Evolutionary conservation across 2,113 vertebrate genomes (phyloP), one percentile per base, ranked within the genome.

Genomic region (Salvator merianae): DNA sequence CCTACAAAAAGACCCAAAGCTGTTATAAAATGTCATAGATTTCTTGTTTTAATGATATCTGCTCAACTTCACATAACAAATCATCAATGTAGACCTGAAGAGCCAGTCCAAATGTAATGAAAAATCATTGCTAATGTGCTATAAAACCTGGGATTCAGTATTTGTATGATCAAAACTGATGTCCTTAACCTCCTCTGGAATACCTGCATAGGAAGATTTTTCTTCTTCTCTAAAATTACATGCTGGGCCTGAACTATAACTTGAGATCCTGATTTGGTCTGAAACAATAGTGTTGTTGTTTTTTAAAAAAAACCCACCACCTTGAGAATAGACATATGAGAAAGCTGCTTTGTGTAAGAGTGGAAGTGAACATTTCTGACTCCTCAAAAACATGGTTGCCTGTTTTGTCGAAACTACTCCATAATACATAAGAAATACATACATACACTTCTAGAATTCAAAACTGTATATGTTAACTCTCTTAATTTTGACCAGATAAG

Each of bases 1-100:
- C 96, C 99, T 99, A 47, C 4, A 28, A 73, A 83, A 65, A 83
- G 83, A 82, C 26, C 72, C 76, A 55, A 76, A 84, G 62, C 50
- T 36, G 32, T 8, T 72, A 43, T 62, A 62, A 40, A 73, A 71
- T 18, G 16, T 38, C 14, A 63, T 43, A 30, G 26, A 40, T 43
- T 32, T 74, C 30, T 14, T 63, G 36, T 63, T 74, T 88, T 9
- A 84, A 4, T 4, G 5, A 8, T 43, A 53, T 24, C 34, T 88
- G 62, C 43, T 1, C 26, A 32, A 6, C 20, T 43, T 30, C 85
- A 68, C 68, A 38, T 30, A 71, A 77, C 2, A 62, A 50, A 80
- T 66, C 7, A 59, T 32, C 9, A 62, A 65, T n/a, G 26, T 5
- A 65, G n/a, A n/a, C 24, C 20, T 65, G 43, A 43, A 73, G 14